Evolutionary conservation across 1,140 invertebrate genomes (phyloP), one percentile per base, ranked within the genome.

Genomic region (Pseudomyrmex gracilis): DNA sequence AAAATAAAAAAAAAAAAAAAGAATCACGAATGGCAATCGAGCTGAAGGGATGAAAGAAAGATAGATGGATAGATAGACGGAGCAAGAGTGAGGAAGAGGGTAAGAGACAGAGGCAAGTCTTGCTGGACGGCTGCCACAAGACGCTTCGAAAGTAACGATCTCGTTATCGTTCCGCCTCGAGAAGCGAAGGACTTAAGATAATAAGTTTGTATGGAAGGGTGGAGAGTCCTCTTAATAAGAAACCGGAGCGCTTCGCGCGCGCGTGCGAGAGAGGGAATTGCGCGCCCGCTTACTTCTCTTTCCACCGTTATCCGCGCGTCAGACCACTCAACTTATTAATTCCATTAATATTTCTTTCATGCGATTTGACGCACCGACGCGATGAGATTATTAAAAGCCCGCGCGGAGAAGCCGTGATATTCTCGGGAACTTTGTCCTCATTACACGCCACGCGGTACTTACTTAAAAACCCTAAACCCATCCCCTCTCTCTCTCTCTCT

Each of bases 271-370:
- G 71, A 87, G 71, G 82, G 86, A 87, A 87, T 87, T 88, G 76
- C 34, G 87, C 73, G 83, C 70, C 61, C 63, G 68, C 71, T 82
- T 63, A 73, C 70, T 22, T 76, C 34, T 63, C 58, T 82, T 80
- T 60, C 83, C 13, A 49, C 57, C 68, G 22, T 83, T 55, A 67
- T 53, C 47, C 73, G 73, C 73, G 73, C 53, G 55, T 70, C 64
- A 70, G 83, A 87, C 74, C 83, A 85, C 87, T 88, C 87, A 82
- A 88, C 87, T 88, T 88, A 88, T 88, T 87, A 88, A 88, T 87
- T 87, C 74, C 83, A 82, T 85, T 87, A 88, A 87, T 88, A 88
- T 88, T 88, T 85, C 86, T 73, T 88, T 88, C 86, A 78, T 78
- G 83, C 87, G 77, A 88, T 87, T 85, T 73, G 76, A 88, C 83